These are phyloP conservation scores for Pseudois nayaur DNA, from an alignment of 2,113 vertebrate species.

Conservation along the genomic window DNA sequence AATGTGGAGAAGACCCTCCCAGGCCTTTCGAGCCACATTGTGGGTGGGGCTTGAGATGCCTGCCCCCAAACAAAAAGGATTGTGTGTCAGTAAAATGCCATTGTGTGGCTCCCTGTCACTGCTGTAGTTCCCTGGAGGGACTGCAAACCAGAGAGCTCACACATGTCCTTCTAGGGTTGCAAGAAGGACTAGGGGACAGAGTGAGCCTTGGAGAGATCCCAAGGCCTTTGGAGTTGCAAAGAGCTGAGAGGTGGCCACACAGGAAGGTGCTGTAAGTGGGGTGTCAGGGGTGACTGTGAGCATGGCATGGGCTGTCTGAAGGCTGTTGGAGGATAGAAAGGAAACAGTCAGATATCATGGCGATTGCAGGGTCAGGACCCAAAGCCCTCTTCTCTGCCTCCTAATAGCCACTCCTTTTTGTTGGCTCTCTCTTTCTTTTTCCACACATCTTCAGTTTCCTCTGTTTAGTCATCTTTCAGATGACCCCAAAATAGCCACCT, in stretches of 20 bases:
- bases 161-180: background rate
- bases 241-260: background rate
- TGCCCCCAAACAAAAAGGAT: background rate
- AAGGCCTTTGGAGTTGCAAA: background rate
- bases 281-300: background rate
- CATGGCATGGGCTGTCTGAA: accelerated
- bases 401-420: background rate
- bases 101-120: background rate
- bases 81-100: background rate
- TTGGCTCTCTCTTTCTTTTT: background rate
- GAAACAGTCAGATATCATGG: background rate
- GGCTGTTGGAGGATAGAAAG: background rate
- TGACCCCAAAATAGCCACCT: background rate
- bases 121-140: background rate
- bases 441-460: background rate
- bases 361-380: background rate
- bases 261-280: too few relatives aligned
- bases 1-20: background rate
- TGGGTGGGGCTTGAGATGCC: background rate
- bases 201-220: background rate
- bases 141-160: background rate
- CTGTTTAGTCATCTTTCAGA: background rate
- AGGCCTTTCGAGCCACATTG: background rate
- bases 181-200: background rate
- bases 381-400: background rate